Percentiles rank a stretch among this genome's conserved stretches.
Conservation (phyloP, 2,113 vertebrate species). For the Mus pahari region DNA sequence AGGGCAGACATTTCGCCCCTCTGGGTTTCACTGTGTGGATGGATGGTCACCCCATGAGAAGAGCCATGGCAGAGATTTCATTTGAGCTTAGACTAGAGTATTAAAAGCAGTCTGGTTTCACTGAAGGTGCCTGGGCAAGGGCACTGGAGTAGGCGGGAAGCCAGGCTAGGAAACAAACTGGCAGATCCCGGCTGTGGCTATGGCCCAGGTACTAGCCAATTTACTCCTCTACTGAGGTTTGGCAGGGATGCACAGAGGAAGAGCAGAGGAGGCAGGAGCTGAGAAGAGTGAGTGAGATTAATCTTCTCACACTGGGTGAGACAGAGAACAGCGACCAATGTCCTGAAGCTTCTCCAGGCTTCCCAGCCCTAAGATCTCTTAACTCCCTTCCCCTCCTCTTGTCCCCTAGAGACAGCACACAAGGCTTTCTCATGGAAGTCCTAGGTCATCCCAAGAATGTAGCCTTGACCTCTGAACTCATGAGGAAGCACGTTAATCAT, state of each 20-base stretch:
- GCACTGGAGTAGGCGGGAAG: background rate
- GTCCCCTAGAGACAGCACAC: background rate
- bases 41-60: background rate
- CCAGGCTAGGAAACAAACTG: background rate
- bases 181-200: background rate
- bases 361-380: background rate
- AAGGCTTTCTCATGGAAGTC: background rate
- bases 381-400: background rate
- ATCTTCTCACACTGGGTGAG: background rate
- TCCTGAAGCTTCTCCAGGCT: background rate
- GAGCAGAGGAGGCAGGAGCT: background rate
- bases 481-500: slow-evolving; percentile 27
- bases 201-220: background rate
- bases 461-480: slow-evolving; percentile 13
- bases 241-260: background rate
- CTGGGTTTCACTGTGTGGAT: background rate
- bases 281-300: background rate
- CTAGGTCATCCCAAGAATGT: slow-evolving; percentile 14
- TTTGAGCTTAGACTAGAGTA: background rate
- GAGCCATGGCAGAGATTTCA: background rate
- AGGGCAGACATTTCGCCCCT: background rate
- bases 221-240: background rate
- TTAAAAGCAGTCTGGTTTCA: background rate
- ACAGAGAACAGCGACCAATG: background rate
- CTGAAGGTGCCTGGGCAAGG: background rate